These are phyloP conservation scores for Cataglyphis cursor DNA, from an alignment of 2,888 invertebrate genomes.

Conservation along the genomic window DNA sequence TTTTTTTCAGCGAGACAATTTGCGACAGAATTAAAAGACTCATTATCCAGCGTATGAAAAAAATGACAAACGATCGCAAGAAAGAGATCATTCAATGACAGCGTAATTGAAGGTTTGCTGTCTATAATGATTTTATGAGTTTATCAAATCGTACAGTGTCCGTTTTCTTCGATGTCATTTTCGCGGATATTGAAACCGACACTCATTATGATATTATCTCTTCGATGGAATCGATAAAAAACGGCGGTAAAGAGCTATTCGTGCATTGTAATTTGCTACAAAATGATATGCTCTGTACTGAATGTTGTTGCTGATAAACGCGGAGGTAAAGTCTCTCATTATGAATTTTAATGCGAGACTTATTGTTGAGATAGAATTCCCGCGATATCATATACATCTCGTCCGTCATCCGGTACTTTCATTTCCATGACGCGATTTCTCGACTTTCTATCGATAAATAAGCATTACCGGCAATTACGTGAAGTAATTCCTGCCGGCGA, in stretches of 20 bases:
- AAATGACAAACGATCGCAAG: not conserved
- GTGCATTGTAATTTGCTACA: not conserved
- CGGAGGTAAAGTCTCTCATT: constrained; percentile 2
- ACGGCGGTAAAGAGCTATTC: not conserved
- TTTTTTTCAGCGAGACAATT: constrained; percentile 15
- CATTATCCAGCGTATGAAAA: not conserved
- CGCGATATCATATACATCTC: constrained; percentile 33
- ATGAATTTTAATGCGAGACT: constrained; percentile 28
- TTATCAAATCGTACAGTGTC: not conserved
- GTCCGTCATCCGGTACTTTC: constrained; percentile 58
- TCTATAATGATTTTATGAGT: constrained; percentile 16
- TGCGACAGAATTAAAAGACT: constrained; percentile 16
- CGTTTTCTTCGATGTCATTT: constrained; percentile 3
- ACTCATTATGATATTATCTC: constrained; percentile 11
- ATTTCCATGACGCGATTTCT: constrained; percentile 57
- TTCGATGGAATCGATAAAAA: not conserved
- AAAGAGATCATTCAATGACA: not conserved
- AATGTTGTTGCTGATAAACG: constrained; percentile 18
- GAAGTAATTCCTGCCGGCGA: constrained; percentile 42
- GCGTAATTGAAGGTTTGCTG: constrained; percentile 23
- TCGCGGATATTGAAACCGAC: not conserved
- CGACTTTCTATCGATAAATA: constrained; percentile 69
- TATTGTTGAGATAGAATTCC: constrained; percentile 40
- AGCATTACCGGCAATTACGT: constrained; percentile 56
- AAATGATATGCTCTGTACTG: not conserved